Percentiles rank a stretch among this genome's conserved stretches.
These are phyloP conservation scores for Cryptotis parvus DNA, from an alignment of 2,113 vertebrate species.

Conservation along the genomic window DNA sequence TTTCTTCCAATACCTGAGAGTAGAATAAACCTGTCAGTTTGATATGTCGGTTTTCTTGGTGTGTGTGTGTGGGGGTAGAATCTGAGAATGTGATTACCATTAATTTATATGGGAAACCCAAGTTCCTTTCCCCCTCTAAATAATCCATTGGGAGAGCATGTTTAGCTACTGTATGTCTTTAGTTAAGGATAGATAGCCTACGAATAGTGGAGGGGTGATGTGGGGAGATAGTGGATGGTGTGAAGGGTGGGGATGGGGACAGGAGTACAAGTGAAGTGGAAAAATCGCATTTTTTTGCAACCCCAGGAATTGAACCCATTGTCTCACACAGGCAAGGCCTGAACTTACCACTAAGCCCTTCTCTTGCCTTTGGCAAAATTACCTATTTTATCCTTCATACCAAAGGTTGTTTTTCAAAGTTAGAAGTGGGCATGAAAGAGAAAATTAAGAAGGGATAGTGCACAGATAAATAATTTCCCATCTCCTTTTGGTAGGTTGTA, in stretches of 20 bases:
- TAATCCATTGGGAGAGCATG: neutral
- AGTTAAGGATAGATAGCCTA: neutral
- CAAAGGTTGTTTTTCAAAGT: slow-evolving; percentile 4
- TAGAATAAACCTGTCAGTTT: neutral
- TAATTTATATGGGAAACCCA: neutral
- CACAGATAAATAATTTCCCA: neutral
- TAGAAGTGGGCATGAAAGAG: neutral
- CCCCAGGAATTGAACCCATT: too few relatives aligned
- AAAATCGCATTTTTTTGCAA: too few relatives aligned
- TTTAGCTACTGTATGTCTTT: neutral
- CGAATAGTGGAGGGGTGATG: neutral
- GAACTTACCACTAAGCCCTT: too few relatives aligned
- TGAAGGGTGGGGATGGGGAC: too few relatives aligned
- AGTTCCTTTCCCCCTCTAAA: neutral
- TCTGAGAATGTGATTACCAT: neutral
- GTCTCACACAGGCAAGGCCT: too few relatives aligned
- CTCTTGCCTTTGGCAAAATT: neutral
- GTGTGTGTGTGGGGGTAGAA: too few relatives aligned
- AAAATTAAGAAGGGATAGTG: neutral
- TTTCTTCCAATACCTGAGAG: neutral
- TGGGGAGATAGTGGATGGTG: neutral
- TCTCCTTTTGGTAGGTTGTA: neutral
- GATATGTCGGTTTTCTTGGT: neutral
- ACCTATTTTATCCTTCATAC: neutral
- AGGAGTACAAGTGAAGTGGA: neutral